Evolutionary conservation across 2,797 vertebrate species (phyloP), one percentile per base, ranked within the genome.

Genomic region (Cetoscarus ocellatus): DNA sequence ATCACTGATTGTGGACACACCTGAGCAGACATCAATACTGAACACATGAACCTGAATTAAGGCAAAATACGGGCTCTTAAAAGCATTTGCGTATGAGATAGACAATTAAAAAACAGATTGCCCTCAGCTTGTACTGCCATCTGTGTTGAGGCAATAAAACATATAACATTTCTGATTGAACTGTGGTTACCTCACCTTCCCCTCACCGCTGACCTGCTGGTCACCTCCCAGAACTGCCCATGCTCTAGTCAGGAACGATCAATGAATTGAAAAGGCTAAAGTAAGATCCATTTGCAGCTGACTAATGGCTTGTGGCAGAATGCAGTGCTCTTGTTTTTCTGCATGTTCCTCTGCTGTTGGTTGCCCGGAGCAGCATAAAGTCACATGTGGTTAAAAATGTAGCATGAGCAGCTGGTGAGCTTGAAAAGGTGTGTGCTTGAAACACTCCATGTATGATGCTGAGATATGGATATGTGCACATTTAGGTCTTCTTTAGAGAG

Each of bases 211-310:
- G 71, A 75, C 70, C 80, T 55, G 48, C 10, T 14, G 6, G 48
- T 64, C 67, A 82, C 71, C 79, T 78, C 61, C 19, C 27, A 70
- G 61, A 66, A 54, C 43, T 42, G 63, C 15, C 61, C 15, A 18
- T 19, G 47, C 74, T 79, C 45, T 2, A 42, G 70, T 70, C 66
- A 61, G 61, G 73, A 80, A 68, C 61, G 56, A 83, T 84, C 60
- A 70, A 68, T 75, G 65, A 78, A 79, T 80, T 3, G 34, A 70
- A 70, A 77, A 63, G 19, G 55, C 67, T 73, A 34, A 27, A 88
- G 68, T 50, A 57, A 64, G 66, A 65, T 62, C 55, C 60, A 70
- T 88, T 84, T 82, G 54, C 63, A 12, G 76, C 61, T 27, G n/a
- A 55, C 70, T 78, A 69, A 79, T 77, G 66, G 75, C 77, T 72